Conservation (phyloP, 2,113 vertebrate genomes). For the Scytalopus superciliaris region DNA sequence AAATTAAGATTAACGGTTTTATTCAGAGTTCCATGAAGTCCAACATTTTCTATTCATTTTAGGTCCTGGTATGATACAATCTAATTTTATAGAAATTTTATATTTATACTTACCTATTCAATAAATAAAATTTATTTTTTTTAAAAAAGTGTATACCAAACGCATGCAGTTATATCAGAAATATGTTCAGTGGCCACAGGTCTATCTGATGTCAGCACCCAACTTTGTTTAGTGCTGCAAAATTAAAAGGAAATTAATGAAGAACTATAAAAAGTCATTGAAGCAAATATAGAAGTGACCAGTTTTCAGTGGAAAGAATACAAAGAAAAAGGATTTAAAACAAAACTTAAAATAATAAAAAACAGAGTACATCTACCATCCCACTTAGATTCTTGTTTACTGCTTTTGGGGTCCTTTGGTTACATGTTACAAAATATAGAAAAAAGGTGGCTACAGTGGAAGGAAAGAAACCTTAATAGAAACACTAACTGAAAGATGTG, state of each 20-base stretch:
- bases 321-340: not conserved
- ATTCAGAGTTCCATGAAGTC: not conserved
- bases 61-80: not conserved
- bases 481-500: not conserved
- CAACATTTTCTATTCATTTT: not conserved
- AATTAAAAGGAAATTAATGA: not conserved
- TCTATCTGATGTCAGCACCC: not conserved
- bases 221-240: not conserved
- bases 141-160: not conserved
- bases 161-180: not conserved
- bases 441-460: not conserved
- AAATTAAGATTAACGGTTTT: not conserved
- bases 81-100: not conserved
- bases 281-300: not conserved
- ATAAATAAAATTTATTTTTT: not conserved
- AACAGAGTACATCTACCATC: not conserved
- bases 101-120: not conserved
- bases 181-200: not conserved
- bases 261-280: not conserved
- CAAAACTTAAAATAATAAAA: not conserved
- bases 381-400: not conserved
- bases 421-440: not conserved
- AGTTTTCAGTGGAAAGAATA: not conserved
- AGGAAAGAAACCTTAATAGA: not conserved
- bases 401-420: rapidly evolving